Evolutionary conservation across 2,797 vertebrate species (phyloP).

Genomic region (Vipera ursinii): DNA sequence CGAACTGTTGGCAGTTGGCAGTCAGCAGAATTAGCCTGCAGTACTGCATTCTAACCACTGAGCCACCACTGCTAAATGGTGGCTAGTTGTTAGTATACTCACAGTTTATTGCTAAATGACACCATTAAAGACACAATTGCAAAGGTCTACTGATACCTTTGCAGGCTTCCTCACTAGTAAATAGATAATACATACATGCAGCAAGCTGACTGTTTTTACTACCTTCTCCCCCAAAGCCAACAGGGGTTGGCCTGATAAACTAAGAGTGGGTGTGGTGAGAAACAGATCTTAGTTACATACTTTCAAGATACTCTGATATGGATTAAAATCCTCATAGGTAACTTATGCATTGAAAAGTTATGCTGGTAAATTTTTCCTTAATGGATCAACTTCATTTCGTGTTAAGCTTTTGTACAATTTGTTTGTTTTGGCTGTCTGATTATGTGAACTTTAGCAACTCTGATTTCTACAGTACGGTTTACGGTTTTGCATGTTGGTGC

Average conservation of each 20-base stretch:
- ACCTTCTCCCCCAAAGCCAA: neutral
- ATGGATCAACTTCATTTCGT: neutral
- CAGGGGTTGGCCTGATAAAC: neutral
- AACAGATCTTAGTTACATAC: neutral
- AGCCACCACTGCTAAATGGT: neutral
- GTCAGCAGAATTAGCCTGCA: neutral
- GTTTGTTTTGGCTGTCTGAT: neutral
- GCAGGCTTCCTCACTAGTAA: neutral
- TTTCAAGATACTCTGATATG: neutral
- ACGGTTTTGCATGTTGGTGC: neutral
- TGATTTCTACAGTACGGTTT: neutral
- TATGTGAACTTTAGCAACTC: neutral
- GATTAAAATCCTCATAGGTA: neutral
- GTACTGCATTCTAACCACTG: neutral
- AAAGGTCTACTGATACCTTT: neutral
- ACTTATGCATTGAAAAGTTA: neutral
- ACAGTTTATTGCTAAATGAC: neutral
- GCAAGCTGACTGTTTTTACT: neutral
- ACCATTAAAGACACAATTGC: neutral
- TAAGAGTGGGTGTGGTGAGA: neutral
- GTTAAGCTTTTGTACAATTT: neutral
- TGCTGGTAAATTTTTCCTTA: neutral
- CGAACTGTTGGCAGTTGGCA: neutral
- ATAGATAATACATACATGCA: neutral
- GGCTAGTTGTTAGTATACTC: neutral